Percentiles rank a stretch among this genome's conserved stretches.
Conservation (phyloP, 53 echinoderm and acorn worm species). For the Antedon mediterranea region DNA sequence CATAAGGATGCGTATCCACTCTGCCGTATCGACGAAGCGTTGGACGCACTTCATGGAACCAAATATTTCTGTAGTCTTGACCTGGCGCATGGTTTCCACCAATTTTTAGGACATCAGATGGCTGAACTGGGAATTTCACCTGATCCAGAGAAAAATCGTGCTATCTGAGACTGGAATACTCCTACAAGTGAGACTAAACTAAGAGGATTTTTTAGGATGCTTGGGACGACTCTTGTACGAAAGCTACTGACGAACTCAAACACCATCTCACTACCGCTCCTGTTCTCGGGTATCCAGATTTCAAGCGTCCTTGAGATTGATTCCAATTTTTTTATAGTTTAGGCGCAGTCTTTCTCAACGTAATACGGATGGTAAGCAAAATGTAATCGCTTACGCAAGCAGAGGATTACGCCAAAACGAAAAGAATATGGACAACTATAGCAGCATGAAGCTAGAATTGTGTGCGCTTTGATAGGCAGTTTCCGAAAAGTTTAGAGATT, state of each 20-base stretch:
- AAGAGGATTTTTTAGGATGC: no score
- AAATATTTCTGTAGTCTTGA: no score
- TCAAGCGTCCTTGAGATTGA: constrained; percentile 25
- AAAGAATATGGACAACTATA: constrained; percentile 19
- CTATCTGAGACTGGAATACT: no score
- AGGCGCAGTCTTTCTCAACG: constrained; percentile 32
- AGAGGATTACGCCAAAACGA: constrained; percentile 1
- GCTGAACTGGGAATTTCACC: no score
- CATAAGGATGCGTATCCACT: no score
- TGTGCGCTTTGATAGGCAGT: constrained; percentile 10
- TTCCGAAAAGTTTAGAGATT: constrained; percentile 13
- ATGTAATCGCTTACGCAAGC: constrained; percentile 14
- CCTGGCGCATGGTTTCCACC: no score
- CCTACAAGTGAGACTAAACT: no score
- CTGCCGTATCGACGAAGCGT: no score
- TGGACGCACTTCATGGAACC: no score
- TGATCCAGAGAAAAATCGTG: no score
- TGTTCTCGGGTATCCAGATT: constrained; percentile 18
- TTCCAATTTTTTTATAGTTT: constrained; percentile 20
- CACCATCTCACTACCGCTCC: constrained; percentile 6
- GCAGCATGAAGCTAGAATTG: constrained; percentile 14
- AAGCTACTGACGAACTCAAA: constrained; percentile 1
- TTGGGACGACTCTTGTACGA: not conserved
- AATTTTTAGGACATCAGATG: no score
- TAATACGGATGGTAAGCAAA: no score